Percentiles rank a stretch among this genome's conserved stretches.
phyloP scores from a whole-genome alignment of 2,888 invertebrate species.

The Polyploca ridens region DNA sequence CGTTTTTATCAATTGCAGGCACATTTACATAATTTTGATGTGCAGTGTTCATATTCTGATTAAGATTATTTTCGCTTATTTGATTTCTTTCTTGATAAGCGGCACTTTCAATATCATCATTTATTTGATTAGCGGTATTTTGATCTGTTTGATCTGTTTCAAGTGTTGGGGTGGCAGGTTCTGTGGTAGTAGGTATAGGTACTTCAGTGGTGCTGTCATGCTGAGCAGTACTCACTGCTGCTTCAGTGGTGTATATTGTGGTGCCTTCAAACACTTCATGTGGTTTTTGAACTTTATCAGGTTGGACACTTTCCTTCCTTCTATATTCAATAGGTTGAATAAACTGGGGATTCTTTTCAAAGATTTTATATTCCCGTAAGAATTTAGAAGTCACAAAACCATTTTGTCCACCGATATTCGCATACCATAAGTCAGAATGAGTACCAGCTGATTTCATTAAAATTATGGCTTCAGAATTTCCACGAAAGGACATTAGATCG shows the following conservation, averaged over 20 bases:
- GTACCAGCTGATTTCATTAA: conserved; percentile 89
- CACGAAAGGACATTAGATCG: conserved; percentile 85
- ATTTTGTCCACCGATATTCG: conserved; percentile 86
- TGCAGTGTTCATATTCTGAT: conserved; percentile 15
- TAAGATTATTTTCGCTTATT: conserved; percentile 16
- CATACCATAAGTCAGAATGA: conserved; percentile 87
- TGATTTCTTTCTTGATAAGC: conserved; percentile 22
- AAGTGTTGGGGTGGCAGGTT: conserved; percentile 34
- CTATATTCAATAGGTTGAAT: conserved; percentile 56
- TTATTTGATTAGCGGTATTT: conserved; percentile 20
- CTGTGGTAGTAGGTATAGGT: conserved; percentile 24
- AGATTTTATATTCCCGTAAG: conserved; percentile 85
- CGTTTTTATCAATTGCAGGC: background rate
- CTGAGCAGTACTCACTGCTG: conserved; percentile 32
- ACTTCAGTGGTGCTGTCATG: conserved; percentile 37
- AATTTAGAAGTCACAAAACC: conserved; percentile 87
- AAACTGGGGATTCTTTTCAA: conserved; percentile 60
- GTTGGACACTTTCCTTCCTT: conserved; percentile 51
- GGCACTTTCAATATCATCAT: conserved; percentile 23
- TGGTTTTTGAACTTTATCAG: conserved; percentile 70
- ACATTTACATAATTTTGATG: conserved; percentile 12
- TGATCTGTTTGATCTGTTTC: conserved; percentile 27
- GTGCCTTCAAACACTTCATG: conserved; percentile 88
- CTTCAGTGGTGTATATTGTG: conserved; percentile 78
- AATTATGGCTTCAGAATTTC: conserved; percentile 84